phyloP scores from a whole-genome alignment of 1,140 invertebrate genomes.

The Drusus annulatus region DNA sequence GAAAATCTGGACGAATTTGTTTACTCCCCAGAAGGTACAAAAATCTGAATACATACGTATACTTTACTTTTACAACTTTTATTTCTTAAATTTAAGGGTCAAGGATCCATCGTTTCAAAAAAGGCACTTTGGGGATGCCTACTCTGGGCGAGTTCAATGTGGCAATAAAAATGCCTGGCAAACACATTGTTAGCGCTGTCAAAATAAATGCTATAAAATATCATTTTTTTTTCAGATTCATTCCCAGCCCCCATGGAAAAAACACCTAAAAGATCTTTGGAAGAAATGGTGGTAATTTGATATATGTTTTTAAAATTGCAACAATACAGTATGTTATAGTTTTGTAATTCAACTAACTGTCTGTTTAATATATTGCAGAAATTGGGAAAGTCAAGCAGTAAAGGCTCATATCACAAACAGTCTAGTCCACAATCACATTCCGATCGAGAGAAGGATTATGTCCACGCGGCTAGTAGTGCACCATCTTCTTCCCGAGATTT shows the following conservation, averaged over 20 bases:
- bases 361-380: constrained; percentile 16
- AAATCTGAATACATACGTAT: no score
- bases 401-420: constrained; percentile 42
- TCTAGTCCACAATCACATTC: constrained; percentile 52
- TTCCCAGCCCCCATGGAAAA: neutral
- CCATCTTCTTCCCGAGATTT: constrained; percentile 14
- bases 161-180: no score
- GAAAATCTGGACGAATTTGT: neutral
- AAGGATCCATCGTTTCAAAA: no score
- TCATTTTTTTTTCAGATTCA: constrained; percentile 6
- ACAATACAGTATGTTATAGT: neutral
- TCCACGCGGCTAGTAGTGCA: constrained; percentile 32
- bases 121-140: no score
- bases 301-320: constrained; percentile 8
- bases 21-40: neutral
- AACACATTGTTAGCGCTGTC: no score
- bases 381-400: constrained; percentile 11
- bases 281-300: constrained; percentile 51
- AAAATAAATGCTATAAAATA: no score
- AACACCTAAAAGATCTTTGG: constrained; percentile 46
- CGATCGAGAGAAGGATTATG: constrained; percentile 53
- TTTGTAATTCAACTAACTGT: constrained; percentile 26
- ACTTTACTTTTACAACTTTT: no score
- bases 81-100: no score
- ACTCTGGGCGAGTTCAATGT: no score